Base-by-base conservation (phyloP, 2,797 vertebrate genomes). In the Alcedo quadribrachys region DNA sequence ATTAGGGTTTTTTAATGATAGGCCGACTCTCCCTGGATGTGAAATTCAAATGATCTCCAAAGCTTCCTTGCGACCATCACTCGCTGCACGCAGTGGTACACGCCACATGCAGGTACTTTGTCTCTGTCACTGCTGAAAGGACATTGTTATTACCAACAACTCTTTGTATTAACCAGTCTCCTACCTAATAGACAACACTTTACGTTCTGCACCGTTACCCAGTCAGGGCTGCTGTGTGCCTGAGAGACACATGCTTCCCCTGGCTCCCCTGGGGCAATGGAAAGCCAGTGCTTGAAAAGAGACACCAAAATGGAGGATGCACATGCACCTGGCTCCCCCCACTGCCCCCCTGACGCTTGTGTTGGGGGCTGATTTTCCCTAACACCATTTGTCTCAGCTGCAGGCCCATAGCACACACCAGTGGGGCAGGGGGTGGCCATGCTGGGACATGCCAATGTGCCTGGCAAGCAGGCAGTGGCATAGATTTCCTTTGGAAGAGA, bases 81-180 rank as follows among this genome's bases (percentile, higher is more conserved):
- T 98, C 93, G 97, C 98, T 98, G 98, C 97, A 96, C 91, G 97
- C 98, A 97, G 97, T 98, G 97, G 98, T 98, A 98, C 97, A 98
- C 98, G 98, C 98, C 98, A 98, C 98, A 98, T 96, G 98, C 98
- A 98, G 98, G 98, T 98, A 98, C 98, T 99, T 98, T 98, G 98
- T 99, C 98, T 99, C 98, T 98, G 98, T 99, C 98, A 99, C 97
- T 91, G 93, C 97, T 97, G 98, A 98, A 98, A 98, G 98, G 98
- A 98, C 98, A 98, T 98, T 98, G 98, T 98, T 98, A 98, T 99
- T 98, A 98, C 98, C 97, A 98, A 98, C 98, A 98, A 98, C 98
- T 98, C 98, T 98, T 98, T 99, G 98, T 98, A 98, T 99, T 98
- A 98, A 98, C 98, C 98, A 98, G 98, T 98, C 98, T 98, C 97